Percentiles rank a stretch among this genome's conserved stretches.
phyloP scores from a whole-genome alignment of 2,113 vertebrate genomes.

The Ptilonorhynchus violaceus region DNA sequence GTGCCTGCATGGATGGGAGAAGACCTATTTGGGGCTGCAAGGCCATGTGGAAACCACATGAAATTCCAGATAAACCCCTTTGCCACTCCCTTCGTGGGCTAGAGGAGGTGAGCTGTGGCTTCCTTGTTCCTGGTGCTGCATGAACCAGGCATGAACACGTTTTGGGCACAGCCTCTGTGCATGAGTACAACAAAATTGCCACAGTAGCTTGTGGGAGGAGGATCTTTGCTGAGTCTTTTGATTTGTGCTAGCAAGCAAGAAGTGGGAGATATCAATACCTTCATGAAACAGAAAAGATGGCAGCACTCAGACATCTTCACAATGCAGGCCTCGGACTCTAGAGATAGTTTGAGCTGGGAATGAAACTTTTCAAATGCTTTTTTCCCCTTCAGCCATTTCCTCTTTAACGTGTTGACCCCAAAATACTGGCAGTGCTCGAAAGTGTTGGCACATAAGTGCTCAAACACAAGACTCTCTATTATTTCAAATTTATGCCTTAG shows the following conservation, averaged over 20 bases:
- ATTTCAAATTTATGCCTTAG: conserved; percentile 14
- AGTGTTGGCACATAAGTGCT: not conserved
- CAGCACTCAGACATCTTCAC: not conserved
- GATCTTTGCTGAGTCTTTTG: not conserved
- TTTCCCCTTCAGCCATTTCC: not conserved
- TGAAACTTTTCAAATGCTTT: not conserved
- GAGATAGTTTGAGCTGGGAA: not conserved
- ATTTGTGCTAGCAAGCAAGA: not conserved
- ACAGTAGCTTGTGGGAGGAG: not conserved
- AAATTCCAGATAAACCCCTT: not conserved
- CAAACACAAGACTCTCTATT: not conserved
- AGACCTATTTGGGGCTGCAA: not conserved
- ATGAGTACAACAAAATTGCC: not conserved
- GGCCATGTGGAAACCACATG: not conserved
- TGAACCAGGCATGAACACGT: accelerated
- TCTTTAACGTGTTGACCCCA: not conserved
- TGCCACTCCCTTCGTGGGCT: accelerated
- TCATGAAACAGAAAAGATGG: not conserved
- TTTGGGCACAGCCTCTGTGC: not conserved
- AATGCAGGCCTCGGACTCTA: not conserved
- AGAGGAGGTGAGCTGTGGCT: not conserved
- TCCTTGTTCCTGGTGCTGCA: accelerated
- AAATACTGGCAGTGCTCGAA: not conserved
- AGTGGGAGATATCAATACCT: not conserved
- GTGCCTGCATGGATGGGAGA: accelerated